These are phyloP conservation scores for Zaprionus capensis DNA, from an alignment of 1,140 invertebrate genomes.

Conservation along the genomic window DNA sequence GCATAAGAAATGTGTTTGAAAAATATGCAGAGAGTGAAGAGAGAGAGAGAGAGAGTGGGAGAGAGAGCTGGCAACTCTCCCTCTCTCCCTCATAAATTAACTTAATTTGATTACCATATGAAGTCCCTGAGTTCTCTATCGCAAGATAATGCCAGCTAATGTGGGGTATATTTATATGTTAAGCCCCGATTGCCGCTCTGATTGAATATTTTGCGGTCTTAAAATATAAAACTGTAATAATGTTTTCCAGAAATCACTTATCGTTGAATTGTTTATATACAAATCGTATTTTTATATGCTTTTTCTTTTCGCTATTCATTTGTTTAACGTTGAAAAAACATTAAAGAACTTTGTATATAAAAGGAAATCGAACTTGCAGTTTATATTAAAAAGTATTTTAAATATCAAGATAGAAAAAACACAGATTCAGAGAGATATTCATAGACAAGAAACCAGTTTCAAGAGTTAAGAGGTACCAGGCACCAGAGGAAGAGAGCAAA, in stretches of 20 bases:
- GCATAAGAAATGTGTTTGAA: slow-evolving; percentile 2
- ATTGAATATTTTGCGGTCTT: neutral
- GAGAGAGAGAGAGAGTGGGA: neutral
- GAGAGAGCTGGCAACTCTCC: neutral
- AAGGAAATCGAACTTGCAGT: neutral
- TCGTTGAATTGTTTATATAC: neutral
- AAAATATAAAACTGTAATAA: neutral
- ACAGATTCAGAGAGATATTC: too few species aligned
- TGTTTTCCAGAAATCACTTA: neutral
- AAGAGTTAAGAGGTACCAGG: too few species aligned
- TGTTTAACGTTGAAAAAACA: too few species aligned
- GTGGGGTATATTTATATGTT: neutral
- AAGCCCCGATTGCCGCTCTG: neutral
- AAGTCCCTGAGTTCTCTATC: neutral
- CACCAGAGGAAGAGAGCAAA: too few species aligned
- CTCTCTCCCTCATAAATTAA: too few species aligned
- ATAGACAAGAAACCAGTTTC: too few species aligned
- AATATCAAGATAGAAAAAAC: too few species aligned
- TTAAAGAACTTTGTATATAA: too few species aligned
- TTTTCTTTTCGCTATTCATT: neutral
- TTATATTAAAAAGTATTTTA: too few species aligned
- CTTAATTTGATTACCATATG: neutral
- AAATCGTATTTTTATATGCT: too few species aligned
- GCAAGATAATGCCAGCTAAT: neutral
- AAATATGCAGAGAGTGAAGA: neutral